Conservation (phyloP, 1,140 invertebrate genomes). For the Vollenhovia emeryi region DNA sequence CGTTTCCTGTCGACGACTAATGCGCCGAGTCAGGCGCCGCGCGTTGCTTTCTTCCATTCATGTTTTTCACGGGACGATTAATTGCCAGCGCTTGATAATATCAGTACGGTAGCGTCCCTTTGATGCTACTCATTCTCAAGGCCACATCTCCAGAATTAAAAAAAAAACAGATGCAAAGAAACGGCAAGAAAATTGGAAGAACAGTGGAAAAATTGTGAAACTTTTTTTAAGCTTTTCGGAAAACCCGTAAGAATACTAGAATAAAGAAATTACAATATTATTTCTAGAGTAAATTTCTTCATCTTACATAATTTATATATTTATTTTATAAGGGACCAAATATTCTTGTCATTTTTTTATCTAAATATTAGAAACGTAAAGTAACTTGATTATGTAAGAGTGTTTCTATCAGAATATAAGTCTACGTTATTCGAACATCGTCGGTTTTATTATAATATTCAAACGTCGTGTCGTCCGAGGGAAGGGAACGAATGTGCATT, state of each 20-base stretch:
- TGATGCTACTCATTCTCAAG: conserved; percentile 68
- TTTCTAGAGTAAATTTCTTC: not conserved
- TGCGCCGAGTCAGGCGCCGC: conserved; percentile 53
- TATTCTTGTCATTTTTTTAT: not conserved
- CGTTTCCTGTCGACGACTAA: conserved; percentile 57
- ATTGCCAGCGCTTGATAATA: conserved; percentile 73
- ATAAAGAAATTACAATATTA: not conserved
- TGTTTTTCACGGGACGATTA: conserved; percentile 74
- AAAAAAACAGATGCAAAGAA: conserved; percentile 24
- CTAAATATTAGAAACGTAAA: not conserved
- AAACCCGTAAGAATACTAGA: not conserved
- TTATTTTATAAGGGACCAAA: not conserved
- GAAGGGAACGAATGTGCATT: not conserved
- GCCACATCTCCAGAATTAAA: conserved; percentile 68
- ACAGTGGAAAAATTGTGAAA: not conserved
- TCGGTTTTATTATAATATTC: not conserved
- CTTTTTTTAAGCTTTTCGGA: not conserved
- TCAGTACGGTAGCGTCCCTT: conserved; percentile 68
- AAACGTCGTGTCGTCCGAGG: not conserved
- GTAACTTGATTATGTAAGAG: not conserved
- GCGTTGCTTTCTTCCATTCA: conserved; percentile 63
- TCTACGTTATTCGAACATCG: not conserved
- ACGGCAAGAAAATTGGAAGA: conserved; percentile 17
- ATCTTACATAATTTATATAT: not conserved
- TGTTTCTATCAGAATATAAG: not conserved